Base-by-base conservation (phyloP, 2,888 invertebrate species). In the Troides aeacus region DNA sequence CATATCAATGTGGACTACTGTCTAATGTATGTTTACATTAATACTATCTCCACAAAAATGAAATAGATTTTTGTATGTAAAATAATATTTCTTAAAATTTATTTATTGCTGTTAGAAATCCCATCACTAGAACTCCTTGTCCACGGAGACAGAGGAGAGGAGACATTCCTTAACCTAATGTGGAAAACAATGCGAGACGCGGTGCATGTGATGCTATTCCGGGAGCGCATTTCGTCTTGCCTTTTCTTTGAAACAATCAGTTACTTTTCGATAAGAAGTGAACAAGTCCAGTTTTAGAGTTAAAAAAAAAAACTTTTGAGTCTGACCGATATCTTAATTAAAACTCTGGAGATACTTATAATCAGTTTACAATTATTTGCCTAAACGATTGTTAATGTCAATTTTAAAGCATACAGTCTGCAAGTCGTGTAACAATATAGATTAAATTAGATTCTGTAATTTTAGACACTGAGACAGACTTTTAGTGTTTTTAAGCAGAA, bases 161-260 rank as follows among this genome's bases (percentile, higher is more conserved):
- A 71, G 75, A 72, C 85, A 89, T 90, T 89, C 87, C 87, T 87
- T 85, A 86, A 84, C 92, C 92, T 88, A 89, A 91, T 87, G 87
- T 86, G 90, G 92, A 89, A 90, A 79, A 91, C 91, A 91, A 91
- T 91, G 88, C 81, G 76, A 76, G 78, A 78, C 84, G 83, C 81
- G 82, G 84, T 81, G 81, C 80, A 82, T 81, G 83, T 78, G 83
- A 84, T 82, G 86, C 84, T 87, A 79, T 80, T 80, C 80, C 75
- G 76, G 76, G 76, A 74, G 72, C 74, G 65, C 73, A 57, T 66
- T 71, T 71, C 68, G 46, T 39, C 62, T 57, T 69, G 65, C 46
- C 53, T 69, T 72, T 71, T 73, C 75, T 71, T 69, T 65, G 75
- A 70, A 72, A 68, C 69, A 68, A 67, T 62, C 64, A 65, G 42